These are phyloP conservation scores for Sander vitreus DNA, from an alignment of 2,113 vertebrate genomes.

Conservation along the genomic window DNA sequence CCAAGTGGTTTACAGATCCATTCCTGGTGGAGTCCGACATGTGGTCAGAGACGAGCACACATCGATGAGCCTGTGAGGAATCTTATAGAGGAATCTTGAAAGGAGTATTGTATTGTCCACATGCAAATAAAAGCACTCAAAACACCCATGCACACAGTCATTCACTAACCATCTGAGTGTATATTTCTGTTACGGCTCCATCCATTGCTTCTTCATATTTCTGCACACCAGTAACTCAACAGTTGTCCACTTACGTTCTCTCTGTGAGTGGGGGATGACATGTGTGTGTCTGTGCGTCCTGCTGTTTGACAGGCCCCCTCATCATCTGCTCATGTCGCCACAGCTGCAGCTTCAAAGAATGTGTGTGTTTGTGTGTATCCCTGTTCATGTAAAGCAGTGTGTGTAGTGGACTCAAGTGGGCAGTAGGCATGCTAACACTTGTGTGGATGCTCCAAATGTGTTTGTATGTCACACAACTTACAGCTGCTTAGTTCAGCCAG, in stretches of 20 bases:
- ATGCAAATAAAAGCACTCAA: constrained; percentile 12
- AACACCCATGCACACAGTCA: neutral
- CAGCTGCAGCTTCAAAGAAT: constrained; percentile 65
- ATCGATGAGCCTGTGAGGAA: too few species aligned
- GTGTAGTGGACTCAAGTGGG: constrained; percentile 31
- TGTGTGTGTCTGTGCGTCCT: constrained; percentile 41
- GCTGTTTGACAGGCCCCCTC: constrained; percentile 64
- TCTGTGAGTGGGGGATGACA: constrained; percentile 27
- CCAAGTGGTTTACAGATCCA: neutral
- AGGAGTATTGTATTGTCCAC: neutral
- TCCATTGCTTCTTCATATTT: constrained; percentile 45
- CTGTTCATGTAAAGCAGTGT: constrained; percentile 7
- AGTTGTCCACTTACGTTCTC: constrained; percentile 58
- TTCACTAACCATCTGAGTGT: neutral
- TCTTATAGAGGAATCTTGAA: neutral
- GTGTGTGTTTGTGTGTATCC: constrained; percentile 20
- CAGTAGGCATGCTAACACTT: constrained; percentile 42
- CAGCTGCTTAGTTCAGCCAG: constrained; percentile 50
- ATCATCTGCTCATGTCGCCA: constrained; percentile 63
- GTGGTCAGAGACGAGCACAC: too few species aligned
- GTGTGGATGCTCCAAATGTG: constrained; percentile 14
- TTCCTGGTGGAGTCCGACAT: neutral
- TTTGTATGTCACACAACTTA: constrained; percentile 19
- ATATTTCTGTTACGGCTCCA: constrained; percentile 12
- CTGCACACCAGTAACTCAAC: constrained; percentile 46